phyloP scores from a whole-genome alignment of 1,140 invertebrate species.

The Pemphigus obesinymphae region DNA sequence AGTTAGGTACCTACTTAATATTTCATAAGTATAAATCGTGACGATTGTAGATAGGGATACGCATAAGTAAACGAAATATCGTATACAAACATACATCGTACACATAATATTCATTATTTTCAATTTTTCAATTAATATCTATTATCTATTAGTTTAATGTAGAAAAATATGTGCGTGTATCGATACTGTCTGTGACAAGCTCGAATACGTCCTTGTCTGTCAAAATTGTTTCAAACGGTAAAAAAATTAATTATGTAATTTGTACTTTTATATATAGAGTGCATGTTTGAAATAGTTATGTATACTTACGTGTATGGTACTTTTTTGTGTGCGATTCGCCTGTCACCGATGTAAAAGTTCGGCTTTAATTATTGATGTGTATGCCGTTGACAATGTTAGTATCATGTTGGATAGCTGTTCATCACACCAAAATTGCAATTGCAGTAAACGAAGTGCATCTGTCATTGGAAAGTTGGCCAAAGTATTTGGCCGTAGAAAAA shows the following conservation, averaged over 20 bases:
- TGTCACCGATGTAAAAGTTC: background rate
- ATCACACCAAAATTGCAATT: conserved; percentile 20
- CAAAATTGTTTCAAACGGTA: background rate
- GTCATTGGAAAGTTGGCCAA: conserved; percentile 64
- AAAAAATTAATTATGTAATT: conserved; percentile 8
- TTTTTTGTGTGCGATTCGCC: background rate
- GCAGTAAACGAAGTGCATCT: conserved; percentile 55
- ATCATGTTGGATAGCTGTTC: conserved; percentile 36
- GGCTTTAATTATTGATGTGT: background rate
- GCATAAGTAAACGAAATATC: too few relatives aligned
- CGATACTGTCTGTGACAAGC: background rate
- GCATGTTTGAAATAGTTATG: background rate
- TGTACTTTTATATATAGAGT: conserved; percentile 4
- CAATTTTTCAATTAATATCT: too few relatives aligned
- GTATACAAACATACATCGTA: too few relatives aligned
- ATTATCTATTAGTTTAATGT: too few relatives aligned
- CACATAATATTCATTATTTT: background rate
- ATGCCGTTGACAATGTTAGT: conserved; percentile 9
- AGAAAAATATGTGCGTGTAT: background rate
- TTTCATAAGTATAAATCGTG: too few relatives aligned
- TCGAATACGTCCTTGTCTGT: background rate
- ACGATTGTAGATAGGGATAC: too few relatives aligned
- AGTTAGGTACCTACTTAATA: too few relatives aligned
- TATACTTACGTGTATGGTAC: background rate
- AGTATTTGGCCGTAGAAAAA: conserved; percentile 68